Evolutionary conservation across 2,113 vertebrate genomes (phyloP).

Genomic region (Gasterosteus nipponicus): DNA sequence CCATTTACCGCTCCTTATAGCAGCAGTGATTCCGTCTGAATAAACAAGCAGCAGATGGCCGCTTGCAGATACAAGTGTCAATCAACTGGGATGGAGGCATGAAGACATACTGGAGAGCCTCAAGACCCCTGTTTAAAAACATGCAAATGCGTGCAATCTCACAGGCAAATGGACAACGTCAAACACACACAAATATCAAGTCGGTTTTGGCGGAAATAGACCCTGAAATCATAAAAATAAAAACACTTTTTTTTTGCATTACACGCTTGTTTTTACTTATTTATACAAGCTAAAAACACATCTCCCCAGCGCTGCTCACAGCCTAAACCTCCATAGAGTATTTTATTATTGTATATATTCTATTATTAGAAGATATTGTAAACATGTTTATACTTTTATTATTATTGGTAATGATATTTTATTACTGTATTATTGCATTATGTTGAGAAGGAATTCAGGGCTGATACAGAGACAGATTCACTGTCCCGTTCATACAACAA

Average conservation of each 20-base stretch:
- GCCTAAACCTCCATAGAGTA: not conserved
- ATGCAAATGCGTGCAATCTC: constrained; percentile 53
- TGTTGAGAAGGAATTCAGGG: too few species aligned
- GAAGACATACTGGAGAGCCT: constrained; percentile 27
- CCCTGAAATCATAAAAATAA: too few species aligned
- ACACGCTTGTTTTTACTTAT: too few species aligned
- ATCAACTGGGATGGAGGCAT: constrained; percentile 35
- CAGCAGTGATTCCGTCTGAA: constrained; percentile 45
- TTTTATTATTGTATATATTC: too few species aligned
- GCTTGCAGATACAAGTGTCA: constrained; percentile 65
- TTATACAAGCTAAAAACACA: too few species aligned
- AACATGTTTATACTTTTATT: too few species aligned
- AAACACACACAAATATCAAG: not conserved
- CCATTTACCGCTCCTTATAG: constrained; percentile 50
- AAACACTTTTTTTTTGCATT: too few species aligned
- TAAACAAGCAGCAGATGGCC: constrained; percentile 69
- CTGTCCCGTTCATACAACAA: too few species aligned
- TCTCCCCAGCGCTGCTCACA: not conserved
- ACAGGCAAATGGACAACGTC: constrained; percentile 4
- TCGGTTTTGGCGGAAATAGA: not conserved
- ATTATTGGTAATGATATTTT: too few species aligned
- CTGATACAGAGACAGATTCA: too few species aligned
- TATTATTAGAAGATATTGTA: too few species aligned
- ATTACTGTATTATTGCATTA: too few species aligned
- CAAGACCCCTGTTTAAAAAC: constrained; percentile 9